Base-by-base conservation (phyloP, 2,113 vertebrate genomes). In the Chunga burmeisteri region DNA sequence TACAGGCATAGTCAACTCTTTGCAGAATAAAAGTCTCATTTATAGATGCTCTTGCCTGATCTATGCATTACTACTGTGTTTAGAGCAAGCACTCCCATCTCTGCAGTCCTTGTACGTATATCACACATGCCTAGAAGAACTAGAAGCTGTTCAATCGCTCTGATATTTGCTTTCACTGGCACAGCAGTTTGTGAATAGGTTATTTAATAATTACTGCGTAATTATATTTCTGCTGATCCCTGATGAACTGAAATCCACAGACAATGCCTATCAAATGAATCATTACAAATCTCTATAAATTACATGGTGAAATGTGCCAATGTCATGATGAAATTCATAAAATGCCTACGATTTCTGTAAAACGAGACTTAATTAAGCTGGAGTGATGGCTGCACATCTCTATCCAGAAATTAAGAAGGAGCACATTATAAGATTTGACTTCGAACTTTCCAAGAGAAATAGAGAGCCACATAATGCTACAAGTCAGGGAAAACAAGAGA, bases 181-280 rank as follows among this genome's bases (percentile, higher is more conserved):
- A 83, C 27, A 29, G 92, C 74, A 63, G 93, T 94, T 94, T 93
- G 75, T 81, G 90, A 93, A 67, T 71, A 92, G 94, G 68, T 88
- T 95, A 89, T 96, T 97, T 91, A 84, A 93, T 93, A 96, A 97
- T 97, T 97, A 94, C 77, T 25, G 40, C 9, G 13, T 97, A 97
- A 98, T 98, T 95, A 96, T 36, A 92, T 92, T 91, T 93, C 93
- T 93, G 81, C 92, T 92, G 92, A 97, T 96, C 95, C 93, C 95
- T 83, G 91, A 92, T 93, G 95, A 97, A 97, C 96, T 65, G 36
- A 96, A 96, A 89, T 67, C 94, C 89, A 65, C 95, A 96, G 95
- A 96, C 97, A 96, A 96, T 96, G 94, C 88, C 92, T 91, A 94
- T 96, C 92, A 97, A 97, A 97, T 83, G 94, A 97, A 96, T 98